Evolutionary conservation across 2,888 invertebrate species (phyloP).

Genomic region (Erynnis tages): DNA sequence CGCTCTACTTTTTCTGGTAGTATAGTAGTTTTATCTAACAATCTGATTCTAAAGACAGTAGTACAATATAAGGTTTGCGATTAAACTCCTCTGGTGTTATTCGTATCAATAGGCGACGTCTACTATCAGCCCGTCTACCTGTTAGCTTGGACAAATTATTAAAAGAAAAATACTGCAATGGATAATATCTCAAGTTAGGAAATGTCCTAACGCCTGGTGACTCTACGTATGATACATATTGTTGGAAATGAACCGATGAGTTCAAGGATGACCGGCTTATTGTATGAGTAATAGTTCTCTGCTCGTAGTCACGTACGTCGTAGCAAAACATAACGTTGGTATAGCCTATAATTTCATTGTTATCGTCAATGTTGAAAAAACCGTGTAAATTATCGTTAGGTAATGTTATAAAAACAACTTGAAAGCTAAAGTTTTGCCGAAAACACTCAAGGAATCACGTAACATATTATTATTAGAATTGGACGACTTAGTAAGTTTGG

Average conservation of each 20-base stretch:
- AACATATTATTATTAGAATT: too few relatives aligned
- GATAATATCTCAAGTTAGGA: too few relatives aligned
- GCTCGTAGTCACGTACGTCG: constrained; percentile 18
- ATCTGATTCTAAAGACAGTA: too few relatives aligned
- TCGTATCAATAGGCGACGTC: too few relatives aligned
- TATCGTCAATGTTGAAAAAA: constrained; percentile 18
- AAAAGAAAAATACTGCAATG: too few relatives aligned
- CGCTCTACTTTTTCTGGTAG: too few relatives aligned
- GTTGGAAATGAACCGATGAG: constrained; percentile 44
- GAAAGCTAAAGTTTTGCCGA: not conserved
- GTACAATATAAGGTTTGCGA: too few relatives aligned
- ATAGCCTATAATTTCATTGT: constrained; percentile 25
- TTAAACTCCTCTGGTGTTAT: too few relatives aligned
- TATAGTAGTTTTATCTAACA: too few relatives aligned
- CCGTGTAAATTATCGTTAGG: constrained; percentile 9
- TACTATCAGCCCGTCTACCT: too few relatives aligned
- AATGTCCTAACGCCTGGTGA: not conserved
- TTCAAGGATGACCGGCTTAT: constrained; percentile 53
- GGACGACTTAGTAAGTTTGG: too few relatives aligned
- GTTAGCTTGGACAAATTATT: too few relatives aligned
- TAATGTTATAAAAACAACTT: constrained; percentile 6
- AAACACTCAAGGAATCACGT: not conserved
- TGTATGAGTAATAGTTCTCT: constrained; percentile 25
- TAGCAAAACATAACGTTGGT: constrained; percentile 14
- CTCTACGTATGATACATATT: constrained; percentile 33